Evolutionary conservation across 1,140 invertebrate species (phyloP), one percentile per base, ranked within the genome.

Genomic region (Plutomurus gul): DNA sequence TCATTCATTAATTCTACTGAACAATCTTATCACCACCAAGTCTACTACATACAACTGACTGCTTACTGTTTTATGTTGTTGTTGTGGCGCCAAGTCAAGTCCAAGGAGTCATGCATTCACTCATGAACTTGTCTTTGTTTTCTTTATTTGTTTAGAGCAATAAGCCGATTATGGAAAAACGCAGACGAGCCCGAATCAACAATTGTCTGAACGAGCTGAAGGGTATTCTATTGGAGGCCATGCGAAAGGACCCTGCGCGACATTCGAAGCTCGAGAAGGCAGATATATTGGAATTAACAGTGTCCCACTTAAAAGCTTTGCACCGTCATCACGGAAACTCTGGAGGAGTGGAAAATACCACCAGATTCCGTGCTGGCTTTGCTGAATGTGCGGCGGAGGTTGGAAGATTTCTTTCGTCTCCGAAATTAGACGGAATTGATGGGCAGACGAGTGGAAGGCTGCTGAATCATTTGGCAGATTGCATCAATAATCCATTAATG

Each of bases 241-340:
- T 82, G 81, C 93, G 95, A 85, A 95, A 95, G 91, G 94, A 95
- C 87, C 94, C 93, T 47, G 90, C 94, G 0, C 90, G 94, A 70
- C 95, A 96, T 87, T 95, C 94, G 0, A 97, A 97, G 85, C 87
- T 97, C 81, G 96, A 98, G 86, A 98, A 98, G 86, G 96, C 77
- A 18, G 81, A 82, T 39, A 82, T 82, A n/a, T 39, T 82, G 30
- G 96, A 98, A 86, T 92, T 98, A 90, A 96, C 96, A 0, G 96
- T 98, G 39, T 95, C 96, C 86, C 94, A 97, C 86, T 87, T 97
- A 49, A 94, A 95, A 85, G 92, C 91, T 11, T 87, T 96, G 51
- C 93, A 95, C 85, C 88, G 92, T 4, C 92, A 93, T 84, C 92
- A 93, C 82, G 85, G 93, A 18, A 92, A 91, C 20, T 90, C 92